phyloP scores from a whole-genome alignment of 2,888 invertebrate genomes.

The Acronicta alni region DNA sequence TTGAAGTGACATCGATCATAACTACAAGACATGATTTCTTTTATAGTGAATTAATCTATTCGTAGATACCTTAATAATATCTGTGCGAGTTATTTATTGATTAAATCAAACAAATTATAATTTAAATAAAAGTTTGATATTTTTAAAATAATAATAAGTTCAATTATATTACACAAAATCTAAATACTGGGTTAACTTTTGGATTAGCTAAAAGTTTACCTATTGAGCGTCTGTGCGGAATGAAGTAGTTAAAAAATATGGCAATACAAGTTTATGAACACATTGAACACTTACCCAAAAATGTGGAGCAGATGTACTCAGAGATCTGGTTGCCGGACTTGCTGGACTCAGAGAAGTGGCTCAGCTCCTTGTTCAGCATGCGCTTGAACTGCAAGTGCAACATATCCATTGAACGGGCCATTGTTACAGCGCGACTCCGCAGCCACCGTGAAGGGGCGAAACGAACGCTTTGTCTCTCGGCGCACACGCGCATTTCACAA shows the following conservation, averaged over 20 bases:
- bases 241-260: too few relatives aligned
- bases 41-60: too few relatives aligned
- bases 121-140: too few relatives aligned
- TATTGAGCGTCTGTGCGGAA: too few relatives aligned
- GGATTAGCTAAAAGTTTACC: too few relatives aligned
- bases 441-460: conserved; percentile 79
- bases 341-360: conserved; percentile 99
- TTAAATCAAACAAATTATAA: too few relatives aligned
- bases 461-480: conserved; percentile 81
- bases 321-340: conserved; percentile 99
- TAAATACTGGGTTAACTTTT: neutral
- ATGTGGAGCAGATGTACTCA: conserved; percentile 99
- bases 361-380: conserved; percentile 99
- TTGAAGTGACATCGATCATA: conserved; percentile 20
- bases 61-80: too few relatives aligned
- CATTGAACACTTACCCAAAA: conserved; percentile 96
- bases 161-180: too few relatives aligned
- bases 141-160: too few relatives aligned
- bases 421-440: conserved; percentile 74
- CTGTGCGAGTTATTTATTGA: too few relatives aligned
- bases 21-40: conserved; percentile 22
- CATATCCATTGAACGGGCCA: conserved; percentile 84
- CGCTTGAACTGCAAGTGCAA: conserved; percentile 97
- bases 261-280: conserved; percentile 19
- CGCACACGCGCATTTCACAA: conserved; percentile 85